phyloP scores from a whole-genome alignment of 2,888 invertebrate genomes.

The Pachydiplax longipennis region DNA sequence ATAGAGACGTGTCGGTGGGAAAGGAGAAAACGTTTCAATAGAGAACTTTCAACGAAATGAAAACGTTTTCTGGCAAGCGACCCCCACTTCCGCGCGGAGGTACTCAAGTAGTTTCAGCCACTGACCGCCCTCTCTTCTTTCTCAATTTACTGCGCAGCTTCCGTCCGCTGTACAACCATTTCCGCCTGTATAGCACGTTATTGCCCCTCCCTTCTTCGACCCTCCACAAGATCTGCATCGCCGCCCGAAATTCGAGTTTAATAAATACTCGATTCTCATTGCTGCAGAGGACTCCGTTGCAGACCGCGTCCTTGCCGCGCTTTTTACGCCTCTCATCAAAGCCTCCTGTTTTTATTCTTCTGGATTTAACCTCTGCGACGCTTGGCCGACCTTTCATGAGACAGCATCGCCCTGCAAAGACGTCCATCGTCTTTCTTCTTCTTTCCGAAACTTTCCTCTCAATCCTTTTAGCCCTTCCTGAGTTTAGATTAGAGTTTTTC shows the following conservation, averaged over 20 bases:
- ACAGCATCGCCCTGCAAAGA: neutral
- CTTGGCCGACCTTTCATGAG: neutral
- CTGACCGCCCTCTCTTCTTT: too few species aligned
- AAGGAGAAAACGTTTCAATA: too few species aligned
- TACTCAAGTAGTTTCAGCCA: too few species aligned
- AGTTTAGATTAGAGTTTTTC: too few species aligned
- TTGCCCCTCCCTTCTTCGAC: neutral
- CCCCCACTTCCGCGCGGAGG: too few species aligned
- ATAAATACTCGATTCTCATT: neutral
- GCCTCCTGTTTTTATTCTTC: neutral
- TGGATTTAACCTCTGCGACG: neutral
- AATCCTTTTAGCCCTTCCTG: neutral
- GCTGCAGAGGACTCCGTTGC: neutral
- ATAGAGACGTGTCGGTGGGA: too few species aligned
- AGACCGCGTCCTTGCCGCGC: neutral
- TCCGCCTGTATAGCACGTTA: neutral
- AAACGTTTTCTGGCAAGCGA: too few species aligned
- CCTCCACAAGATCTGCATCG: neutral
- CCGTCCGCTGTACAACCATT: neutral
- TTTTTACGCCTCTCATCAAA: neutral
- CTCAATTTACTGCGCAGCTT: neutral
- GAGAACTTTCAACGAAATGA: too few species aligned
- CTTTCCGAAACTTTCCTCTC: neutral
- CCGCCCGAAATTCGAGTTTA: neutral
- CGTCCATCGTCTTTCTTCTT: neutral